Base-by-base conservation (phyloP, 53 echinoderm and acorn worm species). In the Apostichopus leukothele region DNA sequence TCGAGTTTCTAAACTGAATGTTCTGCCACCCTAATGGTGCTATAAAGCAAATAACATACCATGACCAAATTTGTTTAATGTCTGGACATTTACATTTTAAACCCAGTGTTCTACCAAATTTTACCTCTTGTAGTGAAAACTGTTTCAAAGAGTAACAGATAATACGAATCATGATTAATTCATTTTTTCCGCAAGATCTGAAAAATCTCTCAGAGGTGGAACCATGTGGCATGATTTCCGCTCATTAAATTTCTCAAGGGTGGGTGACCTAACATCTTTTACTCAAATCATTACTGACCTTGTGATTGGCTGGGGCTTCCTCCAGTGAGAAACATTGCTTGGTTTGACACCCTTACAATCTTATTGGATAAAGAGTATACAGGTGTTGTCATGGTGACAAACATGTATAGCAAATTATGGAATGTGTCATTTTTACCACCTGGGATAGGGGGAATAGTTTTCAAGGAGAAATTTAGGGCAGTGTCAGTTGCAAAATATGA, bases 301-400 rank as follows among this genome's bases (percentile, higher is more conserved):
- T 14, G 6, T n/a, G 63, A 63, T 63, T 63, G 16, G 63, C 71
- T 71, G 71, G 14, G n/a, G 18, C 71, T 71, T 71, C 20, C 20
- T 18, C 3, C 16, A 71, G 71, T 71, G 71, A 18, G 71, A 71
- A 71, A 71, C 71, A 71, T 71, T 18, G 71, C 18, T 71, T 71
- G 71, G 71, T 71, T 71, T 71, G 71, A 18, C 71, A 71, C 71
- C 71, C 18, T 13, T 71, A 16, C 6, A n/a, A 16, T 18, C 7
- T 13, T 16, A 19, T 71, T 71, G 20, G 71, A 68, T 21, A 71
- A 5, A n/a, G 71, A 71, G 16, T 71, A n/a, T n/a, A 71, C 20
- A 71, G 71, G 71, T 71, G 20, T 71, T 71, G 71, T 71, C 71
- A 71, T 71, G 71, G 71, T 71, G 20, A 71, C 71, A 71, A 71